Conservation (phyloP, 2,113 vertebrate genomes). For the Macroglossus sobrinus region DNA sequence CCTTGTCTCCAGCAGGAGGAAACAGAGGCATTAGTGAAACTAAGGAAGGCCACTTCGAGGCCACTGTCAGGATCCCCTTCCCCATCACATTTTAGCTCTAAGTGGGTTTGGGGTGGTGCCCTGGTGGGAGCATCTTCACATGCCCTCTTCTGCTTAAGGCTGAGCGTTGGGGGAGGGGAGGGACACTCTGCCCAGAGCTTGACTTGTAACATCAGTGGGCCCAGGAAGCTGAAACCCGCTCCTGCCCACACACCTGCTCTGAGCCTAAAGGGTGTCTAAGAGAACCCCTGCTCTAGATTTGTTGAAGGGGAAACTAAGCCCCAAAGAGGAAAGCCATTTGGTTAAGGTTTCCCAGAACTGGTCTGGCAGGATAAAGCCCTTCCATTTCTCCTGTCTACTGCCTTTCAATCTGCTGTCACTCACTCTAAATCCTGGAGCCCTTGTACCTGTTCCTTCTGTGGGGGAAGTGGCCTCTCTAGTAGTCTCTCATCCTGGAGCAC, state of each 20-base stretch:
- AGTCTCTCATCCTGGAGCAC: background rate
- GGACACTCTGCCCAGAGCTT: background rate
- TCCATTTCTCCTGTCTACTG: background rate
- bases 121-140: too few relatives aligned
- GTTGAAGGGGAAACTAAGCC: background rate
- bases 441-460: too few relatives aligned
- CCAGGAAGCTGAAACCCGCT: background rate
- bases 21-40: background rate
- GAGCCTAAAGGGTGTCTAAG: background rate
- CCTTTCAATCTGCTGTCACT: background rate
- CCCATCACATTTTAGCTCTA: background rate
- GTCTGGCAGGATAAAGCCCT: background rate
- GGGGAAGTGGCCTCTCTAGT: background rate
- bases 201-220: too few relatives aligned
- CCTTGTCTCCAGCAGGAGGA: background rate
- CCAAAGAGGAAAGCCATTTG: background rate
- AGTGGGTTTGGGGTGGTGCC: background rate
- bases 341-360: background rate
- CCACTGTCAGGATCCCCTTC: too few relatives aligned
- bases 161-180: fast-evolving
- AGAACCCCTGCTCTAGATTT: background rate
- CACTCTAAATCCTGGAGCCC: background rate
- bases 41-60: background rate
- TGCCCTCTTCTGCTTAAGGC: background rate
- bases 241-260: background rate